A percentile compares a stretch with the other conserved stretches of the same genome.
These are phyloP conservation scores for Rhinella marina DNA, from an alignment of 2,797 vertebrate species.

Conservation along the genomic window DNA sequence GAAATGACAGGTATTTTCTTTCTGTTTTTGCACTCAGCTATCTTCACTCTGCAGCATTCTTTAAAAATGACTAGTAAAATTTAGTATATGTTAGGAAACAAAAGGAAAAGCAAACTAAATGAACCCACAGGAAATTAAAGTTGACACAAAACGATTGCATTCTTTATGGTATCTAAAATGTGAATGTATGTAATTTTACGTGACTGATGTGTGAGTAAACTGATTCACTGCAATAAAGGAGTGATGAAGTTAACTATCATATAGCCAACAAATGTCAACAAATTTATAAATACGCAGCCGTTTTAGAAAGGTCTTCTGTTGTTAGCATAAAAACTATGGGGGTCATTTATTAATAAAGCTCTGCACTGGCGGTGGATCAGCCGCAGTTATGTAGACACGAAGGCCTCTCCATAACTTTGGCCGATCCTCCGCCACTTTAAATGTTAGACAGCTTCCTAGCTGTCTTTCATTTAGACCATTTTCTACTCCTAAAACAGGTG, in stretches of 20 bases:
- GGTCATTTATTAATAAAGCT: too few species aligned
- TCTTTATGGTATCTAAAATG: not conserved
- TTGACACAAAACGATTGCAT: not conserved
- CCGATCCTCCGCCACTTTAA: too few species aligned
- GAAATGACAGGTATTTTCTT: conserved; percentile 58
- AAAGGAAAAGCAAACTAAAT: conserved; percentile 46
- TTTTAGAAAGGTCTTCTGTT: too few species aligned
- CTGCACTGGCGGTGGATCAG: too few species aligned
- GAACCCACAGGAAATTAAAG: conserved; percentile 33
- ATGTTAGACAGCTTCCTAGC: too few species aligned
- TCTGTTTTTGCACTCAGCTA: conserved; percentile 27
- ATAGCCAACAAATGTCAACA: not conserved
- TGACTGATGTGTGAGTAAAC: not conserved
- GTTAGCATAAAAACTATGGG: too few species aligned
- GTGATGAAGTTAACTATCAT: not conserved
- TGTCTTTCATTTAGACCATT: too few species aligned
- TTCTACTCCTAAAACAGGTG: too few species aligned
- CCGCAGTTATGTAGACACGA: too few species aligned
- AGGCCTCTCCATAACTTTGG: too few species aligned
- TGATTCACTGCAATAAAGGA: not conserved
- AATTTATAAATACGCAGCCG: not conserved
- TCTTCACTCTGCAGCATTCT: conserved; percentile 45
- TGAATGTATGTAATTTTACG: not conserved
- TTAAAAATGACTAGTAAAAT: conserved; percentile 44
- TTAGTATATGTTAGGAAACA: conserved; percentile 49